Conservation (phyloP, 1,140 invertebrate species). For the Bombyx mandarina region DNA sequence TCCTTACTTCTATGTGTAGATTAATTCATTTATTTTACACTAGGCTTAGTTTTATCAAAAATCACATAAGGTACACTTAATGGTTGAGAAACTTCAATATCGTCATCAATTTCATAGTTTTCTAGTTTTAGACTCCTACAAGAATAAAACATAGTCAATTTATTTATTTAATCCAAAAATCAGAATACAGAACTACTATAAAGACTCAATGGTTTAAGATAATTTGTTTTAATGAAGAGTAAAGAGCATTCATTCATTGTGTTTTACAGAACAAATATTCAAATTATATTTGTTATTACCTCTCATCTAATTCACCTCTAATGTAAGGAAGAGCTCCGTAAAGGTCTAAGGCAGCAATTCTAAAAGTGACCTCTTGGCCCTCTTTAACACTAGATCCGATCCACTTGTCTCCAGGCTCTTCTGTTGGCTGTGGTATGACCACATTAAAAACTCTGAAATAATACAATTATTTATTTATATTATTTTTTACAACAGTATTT, state of each 20-base stretch:
- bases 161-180: neutral
- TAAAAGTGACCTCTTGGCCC: slow-evolving; percentile 73
- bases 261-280: neutral
- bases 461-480: neutral
- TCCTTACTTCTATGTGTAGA: too few species aligned
- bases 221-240: neutral
- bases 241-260: neutral
- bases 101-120: slow-evolving; percentile 35
- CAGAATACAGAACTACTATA: neutral
- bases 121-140: slow-evolving; percentile 37
- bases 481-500: neutral
- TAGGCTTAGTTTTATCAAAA: slow-evolving; percentile 54
- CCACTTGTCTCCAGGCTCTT: slow-evolving; percentile 70
- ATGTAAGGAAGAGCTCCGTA: slow-evolving; percentile 73
- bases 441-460: slow-evolving; percentile 74
- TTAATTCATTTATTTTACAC: neutral
- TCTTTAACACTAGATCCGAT: slow-evolving; percentile 68
- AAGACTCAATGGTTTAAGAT: neutral
- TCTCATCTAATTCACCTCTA: slow-evolving; percentile 66
- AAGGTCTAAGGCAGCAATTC: slow-evolving; percentile 70
- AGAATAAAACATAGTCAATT: slow-evolving; percentile 7
- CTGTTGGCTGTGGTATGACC: slow-evolving; percentile 72
- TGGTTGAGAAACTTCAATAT: slow-evolving; percentile 27
- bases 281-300: slow-evolving; percentile 37
- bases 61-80: slow-evolving; percentile 45